A percentile compares a stretch with the other conserved stretches of the same genome.
These are phyloP conservation scores for Catonia carolina DNA, from an alignment of 2,888 invertebrate species.

Conservation along the genomic window DNA sequence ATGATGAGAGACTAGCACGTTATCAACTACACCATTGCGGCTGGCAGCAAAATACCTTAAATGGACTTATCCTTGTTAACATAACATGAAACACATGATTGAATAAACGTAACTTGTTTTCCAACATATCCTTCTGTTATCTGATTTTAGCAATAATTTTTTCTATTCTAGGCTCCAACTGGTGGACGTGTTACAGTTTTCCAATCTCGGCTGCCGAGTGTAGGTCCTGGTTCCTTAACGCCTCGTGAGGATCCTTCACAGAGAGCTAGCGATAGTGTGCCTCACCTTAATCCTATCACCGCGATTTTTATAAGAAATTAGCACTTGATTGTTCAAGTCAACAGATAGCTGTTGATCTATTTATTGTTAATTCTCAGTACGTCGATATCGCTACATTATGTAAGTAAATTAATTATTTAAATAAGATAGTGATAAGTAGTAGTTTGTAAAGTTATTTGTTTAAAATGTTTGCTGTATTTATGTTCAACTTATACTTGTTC, in stretches of 20 bases:
- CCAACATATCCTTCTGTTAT: no score
- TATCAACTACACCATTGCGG: no score
- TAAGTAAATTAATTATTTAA: constrained; percentile 44
- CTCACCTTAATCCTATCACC: constrained; percentile 86
- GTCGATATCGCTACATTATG: constrained; percentile 90
- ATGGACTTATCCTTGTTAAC: no score
- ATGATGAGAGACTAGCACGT: no score
- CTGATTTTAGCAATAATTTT: constrained; percentile 2
- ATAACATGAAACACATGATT: no score
- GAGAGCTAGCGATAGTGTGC: constrained; percentile 69
- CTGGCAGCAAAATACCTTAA: no score
- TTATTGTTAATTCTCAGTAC: constrained; percentile 88
- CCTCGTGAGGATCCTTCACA: constrained; percentile 84
- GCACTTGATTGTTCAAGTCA: constrained; percentile 95
- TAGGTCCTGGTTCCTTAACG: constrained; percentile 82
- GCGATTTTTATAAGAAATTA: constrained; percentile 95
- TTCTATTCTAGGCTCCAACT: constrained; percentile 58
- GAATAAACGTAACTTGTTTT: no score
- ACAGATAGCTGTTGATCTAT: constrained; percentile 93
- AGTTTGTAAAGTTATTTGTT: not conserved
- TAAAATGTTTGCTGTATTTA: not conserved
- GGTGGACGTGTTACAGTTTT: constrained; percentile 95
- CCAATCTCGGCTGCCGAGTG: constrained; percentile 79
- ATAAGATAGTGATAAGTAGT: not conserved
- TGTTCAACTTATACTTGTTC: no score